A percentile compares a stretch with the other conserved stretches of the same genome.
These are phyloP conservation scores for Aphelinus certus DNA, from an alignment of 1,140 invertebrate species.

Conservation along the genomic window DNA sequence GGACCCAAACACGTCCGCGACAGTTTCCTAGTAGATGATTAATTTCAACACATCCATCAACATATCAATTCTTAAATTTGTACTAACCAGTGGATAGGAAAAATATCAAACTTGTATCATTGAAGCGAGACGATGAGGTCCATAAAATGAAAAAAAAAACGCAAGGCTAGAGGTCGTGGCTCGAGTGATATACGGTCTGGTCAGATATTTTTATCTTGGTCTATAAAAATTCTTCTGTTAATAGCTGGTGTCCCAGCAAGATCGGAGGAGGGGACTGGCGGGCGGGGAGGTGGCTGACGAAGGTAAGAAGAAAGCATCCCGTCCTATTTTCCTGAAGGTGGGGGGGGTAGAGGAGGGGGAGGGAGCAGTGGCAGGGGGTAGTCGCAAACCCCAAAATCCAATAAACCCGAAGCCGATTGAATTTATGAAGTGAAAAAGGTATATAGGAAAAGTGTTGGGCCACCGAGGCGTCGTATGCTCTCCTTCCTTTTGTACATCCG, in stretches of 20 bases:
- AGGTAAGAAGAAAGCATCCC: slow-evolving; percentile 13
- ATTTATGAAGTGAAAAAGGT: slow-evolving; percentile 63
- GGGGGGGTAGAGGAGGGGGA: neutral
- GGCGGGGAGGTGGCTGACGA: slow-evolving; percentile 12
- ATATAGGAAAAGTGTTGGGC: slow-evolving; percentile 46
- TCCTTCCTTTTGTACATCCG: neutral
- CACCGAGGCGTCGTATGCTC: neutral
- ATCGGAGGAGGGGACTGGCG: neutral
- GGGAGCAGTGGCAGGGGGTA: neutral
- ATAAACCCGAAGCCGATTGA: slow-evolving; percentile 63
- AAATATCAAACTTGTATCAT: no score
- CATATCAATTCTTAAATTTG: no score
- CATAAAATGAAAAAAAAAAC: slow-evolving; percentile 36
- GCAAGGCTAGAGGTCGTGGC: slow-evolving; percentile 21
- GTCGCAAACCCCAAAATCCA: slow-evolving; percentile 54
- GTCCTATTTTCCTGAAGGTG: neutral
- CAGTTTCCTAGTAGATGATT: no score
- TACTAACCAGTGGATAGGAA: no score
- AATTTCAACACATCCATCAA: no score
- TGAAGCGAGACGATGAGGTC: slow-evolving; percentile 4
- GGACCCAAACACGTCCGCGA: no score
- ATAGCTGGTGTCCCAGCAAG: slow-evolving; percentile 47
- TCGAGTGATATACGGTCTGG: slow-evolving; percentile 44
- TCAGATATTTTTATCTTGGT: slow-evolving; percentile 56
- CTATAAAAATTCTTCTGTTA: slow-evolving; percentile 61